Conservation (phyloP, 1,140 invertebrate genomes). For the Drosophila seguyi region DNA sequence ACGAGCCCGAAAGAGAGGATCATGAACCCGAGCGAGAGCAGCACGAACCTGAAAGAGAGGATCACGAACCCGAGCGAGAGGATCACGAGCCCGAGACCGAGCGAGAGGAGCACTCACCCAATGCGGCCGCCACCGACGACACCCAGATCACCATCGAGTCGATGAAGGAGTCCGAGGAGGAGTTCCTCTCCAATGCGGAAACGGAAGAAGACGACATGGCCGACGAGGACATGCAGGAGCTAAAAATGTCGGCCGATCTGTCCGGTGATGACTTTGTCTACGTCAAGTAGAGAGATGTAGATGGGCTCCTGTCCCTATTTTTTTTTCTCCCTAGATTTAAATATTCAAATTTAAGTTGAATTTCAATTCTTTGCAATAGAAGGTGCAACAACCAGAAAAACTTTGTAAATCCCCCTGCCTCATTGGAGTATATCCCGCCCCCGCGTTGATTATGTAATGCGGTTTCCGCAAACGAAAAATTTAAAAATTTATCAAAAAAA, state of each 20-base stretch:
- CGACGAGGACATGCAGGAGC: constrained; percentile 7
- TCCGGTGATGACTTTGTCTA: constrained; percentile 22
- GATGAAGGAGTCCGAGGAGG: constrained; percentile 69
- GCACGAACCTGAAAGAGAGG: no score
- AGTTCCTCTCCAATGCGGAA: constrained; percentile 48
- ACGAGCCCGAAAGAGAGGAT: constrained; percentile 1
- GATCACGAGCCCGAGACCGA: constrained; percentile 13
- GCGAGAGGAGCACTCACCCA: constrained; percentile 1
- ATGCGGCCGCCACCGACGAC: constrained; percentile 48
- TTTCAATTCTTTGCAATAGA: constrained; percentile 54
- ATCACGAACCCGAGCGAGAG: constrained; percentile 1
- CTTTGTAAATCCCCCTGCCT: neutral
- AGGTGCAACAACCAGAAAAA: constrained; percentile 24
- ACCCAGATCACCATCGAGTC: constrained; percentile 72
- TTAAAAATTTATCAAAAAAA: neutral
- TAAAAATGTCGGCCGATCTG: constrained; percentile 4
- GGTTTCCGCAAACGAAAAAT: no score
- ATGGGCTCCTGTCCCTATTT: neutral
- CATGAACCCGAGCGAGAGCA: constrained; percentile 7
- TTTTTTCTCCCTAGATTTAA: constrained; percentile 9
- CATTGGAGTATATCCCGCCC: neutral
- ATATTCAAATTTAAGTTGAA: neutral
- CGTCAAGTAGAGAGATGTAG: constrained; percentile 2
- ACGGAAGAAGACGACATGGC: constrained; percentile 41
- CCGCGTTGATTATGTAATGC: neutral